These are phyloP conservation scores for Microcebus lehilahytsara DNA, from an alignment of 2,113 vertebrate species.

Conservation along the genomic window DNA sequence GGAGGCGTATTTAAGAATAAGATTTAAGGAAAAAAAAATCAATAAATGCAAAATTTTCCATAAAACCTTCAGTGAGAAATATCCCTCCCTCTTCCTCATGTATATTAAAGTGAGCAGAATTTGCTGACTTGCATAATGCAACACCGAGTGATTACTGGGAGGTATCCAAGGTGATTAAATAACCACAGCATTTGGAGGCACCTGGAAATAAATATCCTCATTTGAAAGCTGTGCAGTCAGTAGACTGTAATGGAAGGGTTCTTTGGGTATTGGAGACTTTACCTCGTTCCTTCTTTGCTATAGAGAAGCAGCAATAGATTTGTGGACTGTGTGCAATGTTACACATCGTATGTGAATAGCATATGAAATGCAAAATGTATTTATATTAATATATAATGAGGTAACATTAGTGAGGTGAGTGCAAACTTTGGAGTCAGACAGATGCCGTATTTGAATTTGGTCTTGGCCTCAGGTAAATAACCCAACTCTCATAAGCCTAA, in stretches of 20 bases:
- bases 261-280: conserved; percentile 30
- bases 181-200: conserved; percentile 74
- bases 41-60: conserved; percentile 82
- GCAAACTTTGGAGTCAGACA: not conserved
- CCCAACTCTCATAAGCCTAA: not conserved
- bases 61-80: conserved; percentile 82
- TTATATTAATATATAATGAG: not conserved
- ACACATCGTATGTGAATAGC: not conserved
- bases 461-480: too few species aligned
- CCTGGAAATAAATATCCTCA: conserved; percentile 75
- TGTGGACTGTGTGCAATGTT: not conserved
- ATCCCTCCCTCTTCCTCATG: conserved; percentile 82
- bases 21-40: conserved; percentile 77
- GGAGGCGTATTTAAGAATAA: conserved; percentile 74
- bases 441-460: not conserved
- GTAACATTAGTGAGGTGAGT: too few species aligned
- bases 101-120: conserved; percentile 84
- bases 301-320: not conserved
- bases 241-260: conserved; percentile 42
- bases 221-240: conserved; percentile 44
- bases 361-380: not conserved
- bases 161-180: conserved; percentile 81
- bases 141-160: conserved; percentile 80
- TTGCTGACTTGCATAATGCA: conserved; percentile 82
- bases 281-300: not conserved